Conservation (phyloP, 2,113 vertebrate species). For the Xiphorhynchus elegans region DNA sequence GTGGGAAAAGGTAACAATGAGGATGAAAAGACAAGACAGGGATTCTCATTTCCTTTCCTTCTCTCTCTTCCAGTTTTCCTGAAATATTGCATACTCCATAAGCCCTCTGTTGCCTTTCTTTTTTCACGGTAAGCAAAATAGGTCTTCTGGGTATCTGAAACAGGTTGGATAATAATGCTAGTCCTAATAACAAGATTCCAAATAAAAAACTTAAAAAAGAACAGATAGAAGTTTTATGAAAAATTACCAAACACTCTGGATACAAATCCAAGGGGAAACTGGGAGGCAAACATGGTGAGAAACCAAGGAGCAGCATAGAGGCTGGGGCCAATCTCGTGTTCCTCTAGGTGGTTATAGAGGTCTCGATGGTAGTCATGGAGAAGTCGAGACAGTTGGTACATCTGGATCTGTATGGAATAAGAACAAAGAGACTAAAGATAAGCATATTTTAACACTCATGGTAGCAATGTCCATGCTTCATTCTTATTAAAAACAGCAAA, state of each 20-base stretch:
- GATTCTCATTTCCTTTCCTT: not conserved
- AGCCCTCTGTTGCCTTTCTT: not conserved
- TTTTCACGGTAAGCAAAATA: not conserved
- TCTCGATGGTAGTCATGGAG: slow-evolving; percentile 85
- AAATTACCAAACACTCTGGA: slow-evolving; percentile 84
- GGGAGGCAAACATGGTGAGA: slow-evolving; percentile 84
- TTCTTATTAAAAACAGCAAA: not conserved
- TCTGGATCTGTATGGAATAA: slow-evolving; percentile 77
- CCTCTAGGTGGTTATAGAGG: slow-evolving; percentile 82
- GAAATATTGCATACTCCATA: not conserved
- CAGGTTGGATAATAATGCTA: not conserved
- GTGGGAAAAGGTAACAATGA: not conserved
- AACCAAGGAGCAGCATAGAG: slow-evolving; percentile 87
- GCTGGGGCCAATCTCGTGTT: slow-evolving; percentile 82
- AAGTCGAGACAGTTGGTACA: slow-evolving; percentile 85
- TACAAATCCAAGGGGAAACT: slow-evolving; percentile 84
- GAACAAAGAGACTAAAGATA: not conserved
- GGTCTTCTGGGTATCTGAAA: not conserved
- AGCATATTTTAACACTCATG: not conserved
- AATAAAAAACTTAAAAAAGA: not conserved
- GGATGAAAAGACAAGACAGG: not conserved
- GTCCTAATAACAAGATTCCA: not conserved
- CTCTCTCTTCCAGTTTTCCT: not conserved
- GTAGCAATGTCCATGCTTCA: not conserved
- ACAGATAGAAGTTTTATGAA: not conserved